phyloP scores from a whole-genome alignment of 1,140 invertebrate species.

The Drosophila azteca region DNA sequence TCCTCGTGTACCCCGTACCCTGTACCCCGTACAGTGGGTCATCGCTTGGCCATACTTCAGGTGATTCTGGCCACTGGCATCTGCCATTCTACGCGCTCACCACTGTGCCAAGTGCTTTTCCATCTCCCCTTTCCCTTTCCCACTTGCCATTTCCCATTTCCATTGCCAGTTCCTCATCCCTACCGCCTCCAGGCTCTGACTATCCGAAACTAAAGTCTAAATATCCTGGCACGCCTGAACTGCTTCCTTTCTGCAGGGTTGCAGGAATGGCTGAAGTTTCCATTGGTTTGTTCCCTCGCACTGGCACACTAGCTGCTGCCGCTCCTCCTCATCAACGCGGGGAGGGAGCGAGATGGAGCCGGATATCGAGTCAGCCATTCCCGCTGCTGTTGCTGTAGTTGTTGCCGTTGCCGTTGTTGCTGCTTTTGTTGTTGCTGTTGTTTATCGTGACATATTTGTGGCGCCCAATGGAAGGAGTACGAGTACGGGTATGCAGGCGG shows the following conservation, averaged over 20 bases:
- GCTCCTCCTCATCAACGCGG: constrained; percentile 11
- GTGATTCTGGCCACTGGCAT: too few species aligned
- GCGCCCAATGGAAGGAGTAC: constrained; percentile 5
- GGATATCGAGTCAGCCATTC: constrained; percentile 68
- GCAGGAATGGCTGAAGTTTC: constrained; percentile 45
- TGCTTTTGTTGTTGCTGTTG: constrained; percentile 37
- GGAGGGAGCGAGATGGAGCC: constrained; percentile 14
- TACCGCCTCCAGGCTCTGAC: constrained; percentile 2
- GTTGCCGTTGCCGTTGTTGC: background rate
- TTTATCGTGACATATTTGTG: constrained; percentile 73
- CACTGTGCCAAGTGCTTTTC: too few species aligned
- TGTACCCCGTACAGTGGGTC: constrained; percentile 3
- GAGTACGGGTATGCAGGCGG: constrained; percentile 45
- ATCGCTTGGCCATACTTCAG: too few species aligned
- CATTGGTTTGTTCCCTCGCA: constrained; percentile 35
- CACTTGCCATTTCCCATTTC: background rate
- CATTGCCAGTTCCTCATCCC: too few species aligned
- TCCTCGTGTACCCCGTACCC: constrained; percentile 3
- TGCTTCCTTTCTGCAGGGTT: constrained; percentile 35
- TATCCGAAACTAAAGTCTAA: constrained; percentile 59
- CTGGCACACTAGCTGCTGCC: too few species aligned
- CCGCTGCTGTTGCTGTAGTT: constrained; percentile 4
- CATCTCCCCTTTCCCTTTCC: too few species aligned
- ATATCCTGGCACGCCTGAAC: constrained; percentile 63
- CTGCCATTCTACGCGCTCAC: too few species aligned